Evolutionary conservation across 1,140 invertebrate genomes (phyloP).

Genomic region (Oscheius sp.): DNA sequence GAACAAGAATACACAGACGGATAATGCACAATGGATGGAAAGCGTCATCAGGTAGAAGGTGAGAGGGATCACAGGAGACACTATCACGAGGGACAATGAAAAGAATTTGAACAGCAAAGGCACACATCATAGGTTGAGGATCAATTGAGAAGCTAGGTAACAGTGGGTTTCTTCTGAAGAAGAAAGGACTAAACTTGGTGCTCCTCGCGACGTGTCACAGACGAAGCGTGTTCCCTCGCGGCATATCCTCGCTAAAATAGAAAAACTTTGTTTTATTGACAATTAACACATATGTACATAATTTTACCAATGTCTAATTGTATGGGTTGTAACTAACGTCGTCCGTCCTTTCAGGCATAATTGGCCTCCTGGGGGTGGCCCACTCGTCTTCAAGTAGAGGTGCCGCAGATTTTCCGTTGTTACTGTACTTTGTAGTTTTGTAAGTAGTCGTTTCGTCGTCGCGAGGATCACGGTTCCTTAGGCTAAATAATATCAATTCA

Average conservation of each 20-base stretch:
- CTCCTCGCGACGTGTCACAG: not conserved
- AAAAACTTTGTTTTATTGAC: no score
- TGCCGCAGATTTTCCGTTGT: not conserved
- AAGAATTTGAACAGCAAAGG: not conserved
- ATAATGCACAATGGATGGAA: no score
- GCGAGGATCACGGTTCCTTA: not conserved
- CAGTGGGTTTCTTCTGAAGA: not conserved
- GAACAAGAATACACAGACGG: no score
- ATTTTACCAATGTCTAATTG: no score
- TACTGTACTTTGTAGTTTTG: not conserved
- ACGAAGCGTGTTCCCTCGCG: not conserved
- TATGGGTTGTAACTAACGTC: not conserved
- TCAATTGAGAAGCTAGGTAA: constrained; percentile 1
- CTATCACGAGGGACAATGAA: not conserved
- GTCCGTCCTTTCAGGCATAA: not conserved
- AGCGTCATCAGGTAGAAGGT: no score
- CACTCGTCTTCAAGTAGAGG: not conserved
- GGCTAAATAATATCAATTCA: not conserved
- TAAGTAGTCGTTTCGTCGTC: not conserved
- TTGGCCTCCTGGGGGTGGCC: not conserved
- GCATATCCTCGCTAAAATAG: not conserved
- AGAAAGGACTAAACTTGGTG: not conserved
- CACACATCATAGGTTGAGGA: not conserved
- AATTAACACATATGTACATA: no score
- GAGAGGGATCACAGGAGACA: not conserved